Base-by-base conservation (phyloP, 2,113 vertebrate species). In the Corydoras maculifer region DNA sequence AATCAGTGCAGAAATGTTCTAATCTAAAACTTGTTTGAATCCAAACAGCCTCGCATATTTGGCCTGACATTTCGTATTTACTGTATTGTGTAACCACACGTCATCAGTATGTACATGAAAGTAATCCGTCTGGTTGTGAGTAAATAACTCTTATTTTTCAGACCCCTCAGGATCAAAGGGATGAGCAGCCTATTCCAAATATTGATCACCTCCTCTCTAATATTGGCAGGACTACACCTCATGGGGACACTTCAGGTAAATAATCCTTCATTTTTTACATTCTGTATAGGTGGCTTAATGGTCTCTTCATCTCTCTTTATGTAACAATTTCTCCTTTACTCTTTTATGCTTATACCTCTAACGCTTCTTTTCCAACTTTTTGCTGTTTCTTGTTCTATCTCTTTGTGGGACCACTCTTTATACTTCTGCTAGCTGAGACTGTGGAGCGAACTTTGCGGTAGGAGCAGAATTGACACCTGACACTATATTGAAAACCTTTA, bases 161-260 rank as follows among this genome's bases (percentile, higher is more conserved):
- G 94, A 91, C 93, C 7, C 92, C 94, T 0, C 91, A 94, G 81
- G 93, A 94, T 64, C 92, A 94, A 82, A 85, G 84, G 77, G 92
- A 94, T 73, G 84, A 88, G 9, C 93, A 93, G 73, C 89, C 92
- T 0, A 88, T 92, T 75, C 96, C 93, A 70, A 98, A 97, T 87
- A 99, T 99, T 0, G 94, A 99, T 84, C 96, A 99, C 79, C 91
- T 99, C 75, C 90, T 99, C 74, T 91, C 92, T 85, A 99, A 98
- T 89, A 98, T 99, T 9, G 94, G 94, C 76, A 89, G 93, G 81
- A 90, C 92, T 0, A 84, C 86, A 30, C 90, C 89, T n/a, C 87
- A 92, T 1, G 83, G 90, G 3, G 93, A 96, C 59, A 85, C 90
- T 12, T 90, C 93, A 86, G 96, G 95, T 99, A 85, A 94, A 90